These are phyloP conservation scores for Cyphomyrmex costatus DNA, from an alignment of 1,140 invertebrate genomes.

Conservation along the genomic window DNA sequence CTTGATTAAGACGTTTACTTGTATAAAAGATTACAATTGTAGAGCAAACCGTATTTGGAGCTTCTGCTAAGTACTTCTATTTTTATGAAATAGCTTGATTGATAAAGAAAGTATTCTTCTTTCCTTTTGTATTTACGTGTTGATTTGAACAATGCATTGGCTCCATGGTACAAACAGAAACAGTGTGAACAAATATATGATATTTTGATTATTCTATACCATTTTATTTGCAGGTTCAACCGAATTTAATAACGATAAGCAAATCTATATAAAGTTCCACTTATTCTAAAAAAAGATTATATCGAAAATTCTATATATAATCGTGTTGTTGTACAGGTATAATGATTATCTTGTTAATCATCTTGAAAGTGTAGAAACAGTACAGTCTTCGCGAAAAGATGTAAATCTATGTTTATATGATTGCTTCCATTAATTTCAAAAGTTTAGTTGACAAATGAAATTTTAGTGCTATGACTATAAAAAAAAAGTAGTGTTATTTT, in stretches of 20 bases:
- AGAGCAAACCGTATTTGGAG: constrained; percentile 40
- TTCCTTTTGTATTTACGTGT: constrained; percentile 52
- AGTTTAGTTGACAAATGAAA: constrained; percentile 65
- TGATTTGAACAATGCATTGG: constrained; percentile 13
- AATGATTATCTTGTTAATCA: constrained; percentile 51
- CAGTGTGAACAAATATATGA: constrained; percentile 54
- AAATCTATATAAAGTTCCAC: constrained; percentile 45
- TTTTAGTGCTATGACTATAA: constrained; percentile 57
- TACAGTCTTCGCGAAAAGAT: constrained; percentile 1
- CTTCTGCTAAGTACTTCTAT: constrained; percentile 63
- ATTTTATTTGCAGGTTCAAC: constrained; percentile 14
- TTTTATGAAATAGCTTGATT: constrained; percentile 61
- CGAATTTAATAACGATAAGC: not conserved
- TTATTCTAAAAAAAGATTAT: constrained; percentile 36
- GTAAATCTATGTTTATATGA: not conserved
- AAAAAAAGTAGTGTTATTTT: constrained; percentile 11
- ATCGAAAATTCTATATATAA: constrained; percentile 53
- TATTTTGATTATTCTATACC: constrained; percentile 27
- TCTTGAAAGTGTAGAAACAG: constrained; percentile 25
- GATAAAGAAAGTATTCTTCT: constrained; percentile 12
- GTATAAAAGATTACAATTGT: constrained; percentile 67
- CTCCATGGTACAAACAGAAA: constrained; percentile 63
- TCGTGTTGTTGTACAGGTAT: constrained; percentile 38
- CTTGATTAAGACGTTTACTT: constrained; percentile 20
- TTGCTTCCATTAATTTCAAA: constrained; percentile 51